phyloP scores from a whole-genome alignment of 2,888 invertebrate genomes.

The Papilio gigon region DNA sequence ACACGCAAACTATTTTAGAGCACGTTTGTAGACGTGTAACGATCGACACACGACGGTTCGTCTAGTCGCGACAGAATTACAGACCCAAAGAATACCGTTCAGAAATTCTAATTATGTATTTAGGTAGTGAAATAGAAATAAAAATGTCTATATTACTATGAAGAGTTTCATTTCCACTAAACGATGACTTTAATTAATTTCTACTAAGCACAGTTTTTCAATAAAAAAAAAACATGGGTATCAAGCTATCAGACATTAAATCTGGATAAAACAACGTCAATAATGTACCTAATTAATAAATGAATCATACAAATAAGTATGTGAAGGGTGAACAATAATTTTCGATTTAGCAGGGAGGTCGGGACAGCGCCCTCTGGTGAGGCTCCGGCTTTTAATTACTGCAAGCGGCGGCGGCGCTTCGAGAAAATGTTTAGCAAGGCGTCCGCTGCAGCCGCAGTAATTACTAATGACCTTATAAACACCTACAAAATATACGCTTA shows the following conservation, averaged over 20 bases:
- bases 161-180: neutral
- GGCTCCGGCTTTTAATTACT: slow-evolving; percentile 77
- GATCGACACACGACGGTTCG: neutral
- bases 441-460: slow-evolving; percentile 72
- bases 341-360: slow-evolving; percentile 68
- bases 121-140: neutral
- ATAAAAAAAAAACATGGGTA: neutral
- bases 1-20: neutral
- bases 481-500: slow-evolving; percentile 50
- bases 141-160: neutral
- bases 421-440: slow-evolving; percentile 77
- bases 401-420: slow-evolving; percentile 58
- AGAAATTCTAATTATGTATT: neutral
- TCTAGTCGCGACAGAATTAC: slow-evolving; percentile 1
- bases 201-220: neutral
- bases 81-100: neutral
- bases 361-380: slow-evolving; percentile 50
- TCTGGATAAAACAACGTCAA: neutral
- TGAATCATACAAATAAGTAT: slow-evolving; percentile 48
- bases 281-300: slow-evolving; percentile 12
- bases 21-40: neutral
- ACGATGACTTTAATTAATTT: neutral
- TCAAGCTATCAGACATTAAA: neutral
- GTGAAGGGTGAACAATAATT: slow-evolving; percentile 73
- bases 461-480: slow-evolving; percentile 76